phyloP scores from a whole-genome alignment of 1,140 invertebrate species.

The Arion vulgaris region DNA sequence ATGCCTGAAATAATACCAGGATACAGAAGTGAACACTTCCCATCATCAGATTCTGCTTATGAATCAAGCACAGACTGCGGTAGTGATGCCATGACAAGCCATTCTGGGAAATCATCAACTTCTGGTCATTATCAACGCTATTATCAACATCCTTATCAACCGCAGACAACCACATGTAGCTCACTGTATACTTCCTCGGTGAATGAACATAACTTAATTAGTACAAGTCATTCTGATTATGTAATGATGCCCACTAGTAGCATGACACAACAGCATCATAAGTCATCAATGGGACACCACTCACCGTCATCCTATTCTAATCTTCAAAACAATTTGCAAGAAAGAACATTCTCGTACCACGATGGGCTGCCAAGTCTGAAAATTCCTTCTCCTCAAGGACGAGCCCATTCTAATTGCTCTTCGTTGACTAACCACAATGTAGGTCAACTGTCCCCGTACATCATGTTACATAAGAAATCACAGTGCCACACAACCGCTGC shows the following conservation, averaged over 20 bases:
- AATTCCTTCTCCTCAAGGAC: conserved; percentile 12
- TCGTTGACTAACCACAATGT: neutral
- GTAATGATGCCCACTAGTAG: neutral
- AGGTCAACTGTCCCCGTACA: neutral
- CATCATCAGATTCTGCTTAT: conserved; percentile 34
- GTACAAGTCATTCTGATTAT: neutral
- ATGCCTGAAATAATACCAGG: conserved; percentile 32
- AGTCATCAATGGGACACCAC: neutral
- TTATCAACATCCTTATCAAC: neutral
- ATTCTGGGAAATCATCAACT: neutral
- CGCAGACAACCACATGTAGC: neutral
- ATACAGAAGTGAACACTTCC: conserved; percentile 12
- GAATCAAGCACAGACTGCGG: conserved; percentile 34
- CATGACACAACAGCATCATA: neutral
- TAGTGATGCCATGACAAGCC: neutral
- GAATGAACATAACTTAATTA: neutral
- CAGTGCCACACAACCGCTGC: neutral
- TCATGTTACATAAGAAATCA: neutral
- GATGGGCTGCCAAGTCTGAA: conserved; percentile 15
- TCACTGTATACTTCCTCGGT: neutral
- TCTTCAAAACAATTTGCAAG: neutral
- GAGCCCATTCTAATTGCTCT: neutral
- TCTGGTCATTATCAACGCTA: neutral
- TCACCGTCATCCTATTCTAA: neutral
- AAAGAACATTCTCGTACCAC: neutral